Base-by-base conservation (phyloP, 2,113 vertebrate genomes). In the Cyanoliseus patagonus region DNA sequence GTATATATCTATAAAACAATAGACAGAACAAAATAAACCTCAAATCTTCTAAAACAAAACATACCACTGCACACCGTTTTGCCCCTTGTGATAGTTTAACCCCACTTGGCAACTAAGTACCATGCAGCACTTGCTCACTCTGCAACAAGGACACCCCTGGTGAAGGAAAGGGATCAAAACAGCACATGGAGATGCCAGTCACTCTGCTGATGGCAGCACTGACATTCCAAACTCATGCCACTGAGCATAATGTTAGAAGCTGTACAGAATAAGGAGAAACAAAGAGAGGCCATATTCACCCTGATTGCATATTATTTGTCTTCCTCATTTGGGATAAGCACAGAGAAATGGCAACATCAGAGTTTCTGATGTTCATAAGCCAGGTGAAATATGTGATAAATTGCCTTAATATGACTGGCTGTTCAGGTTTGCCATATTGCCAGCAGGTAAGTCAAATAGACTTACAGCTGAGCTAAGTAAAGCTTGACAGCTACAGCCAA, bases 181-280 rank as follows among this genome's bases (percentile, higher is more conserved):
- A 80, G 52, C 17, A 39, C 0, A 0, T 8, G 39, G 47, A 0
- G 0, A 33, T 49, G 68, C 6, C 51, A 46, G 37, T 74, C 64
- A 31, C 0, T 2, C n/a, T 67, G 57, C 42, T 47, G 47, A 12
- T 19, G 13, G 52, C 6, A 10, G 42, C 6, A 61, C 49, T 16
- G 10, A 51, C 42, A 44, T 10, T 9, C 35, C 39, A 55, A 63
- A 64, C 30, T 51, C 79, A 47, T 3, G 1, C 18, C 42, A 24
- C 22, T 44, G n/a, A 16, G 17, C 23, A 30, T 24, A 17, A 13
- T 2, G 5, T 27, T 24, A 37, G 75, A 63, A 80, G 17, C 24
- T 53, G n/a, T 14, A 18, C 9, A 47, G 62, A 82, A 28, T 3
- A 75, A 76, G 52, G 11, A 79, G 41, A 82, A 63, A 51, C 23